These are phyloP conservation scores for Drosophila trapezifrons DNA, from an alignment of 1,140 invertebrate species.

Conservation along the genomic window DNA sequence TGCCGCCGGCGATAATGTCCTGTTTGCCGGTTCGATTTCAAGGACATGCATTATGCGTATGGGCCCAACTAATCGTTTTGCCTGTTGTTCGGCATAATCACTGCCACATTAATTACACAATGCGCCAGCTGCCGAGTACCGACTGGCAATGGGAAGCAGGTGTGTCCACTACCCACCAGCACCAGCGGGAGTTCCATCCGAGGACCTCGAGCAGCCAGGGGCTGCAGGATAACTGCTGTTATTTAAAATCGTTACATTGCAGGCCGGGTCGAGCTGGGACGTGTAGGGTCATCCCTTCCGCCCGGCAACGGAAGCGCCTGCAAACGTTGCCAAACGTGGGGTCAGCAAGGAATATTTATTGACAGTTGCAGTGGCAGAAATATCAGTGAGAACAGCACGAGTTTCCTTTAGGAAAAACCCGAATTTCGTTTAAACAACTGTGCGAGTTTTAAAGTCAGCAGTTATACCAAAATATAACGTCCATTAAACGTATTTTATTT, in stretches of 20 bases:
- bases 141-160: constrained; percentile 6
- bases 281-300: constrained; percentile 36
- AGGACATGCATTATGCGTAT: constrained; percentile 54
- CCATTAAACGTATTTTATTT: background rate
- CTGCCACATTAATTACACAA: constrained; percentile 70
- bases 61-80: constrained; percentile 58
- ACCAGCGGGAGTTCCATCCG: background rate
- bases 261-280: constrained; percentile 15
- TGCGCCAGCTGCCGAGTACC: constrained; percentile 39
- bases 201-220: constrained; percentile 4
- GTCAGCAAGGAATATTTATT: constrained; percentile 61
- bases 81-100: constrained; percentile 63
- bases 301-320: constrained; percentile 47
- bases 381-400: background rate
- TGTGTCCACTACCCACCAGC: constrained; percentile 23
- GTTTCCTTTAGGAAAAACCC: background rate
- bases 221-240: constrained; percentile 28
- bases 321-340: constrained; percentile 43
- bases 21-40: constrained; percentile 64
- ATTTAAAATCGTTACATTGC: constrained; percentile 49
- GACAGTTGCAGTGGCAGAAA: constrained; percentile 34
- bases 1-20: constrained; percentile 57
- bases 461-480: background rate
- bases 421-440: background rate
- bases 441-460: background rate